These are phyloP conservation scores for Sylvia borin DNA, from an alignment of 2,797 vertebrate species.

Conservation along the genomic window DNA sequence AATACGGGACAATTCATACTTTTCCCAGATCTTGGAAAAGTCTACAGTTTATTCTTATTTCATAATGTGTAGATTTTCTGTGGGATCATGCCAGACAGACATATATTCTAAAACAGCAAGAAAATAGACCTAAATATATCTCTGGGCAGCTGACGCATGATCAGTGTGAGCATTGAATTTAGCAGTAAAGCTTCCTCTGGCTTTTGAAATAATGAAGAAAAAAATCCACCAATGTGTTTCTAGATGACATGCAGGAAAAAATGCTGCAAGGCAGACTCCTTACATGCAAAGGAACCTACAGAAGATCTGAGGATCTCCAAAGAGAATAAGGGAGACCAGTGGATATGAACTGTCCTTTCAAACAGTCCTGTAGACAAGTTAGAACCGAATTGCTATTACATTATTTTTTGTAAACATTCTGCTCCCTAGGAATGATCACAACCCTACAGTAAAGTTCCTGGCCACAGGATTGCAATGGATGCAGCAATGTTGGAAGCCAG, in stretches of 20 bases:
- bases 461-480: conserved; percentile 4
- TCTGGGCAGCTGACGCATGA: neutral
- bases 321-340: neutral
- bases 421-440: neutral
- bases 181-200: neutral
- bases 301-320: neutral
- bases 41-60: neutral
- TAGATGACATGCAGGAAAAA: neutral
- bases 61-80: neutral
- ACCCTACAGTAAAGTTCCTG: neutral
- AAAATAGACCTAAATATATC: neutral
- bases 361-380: neutral
- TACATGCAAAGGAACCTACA: neutral
- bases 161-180: neutral
- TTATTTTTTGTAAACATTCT: conserved; percentile 32
- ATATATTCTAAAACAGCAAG: neutral
- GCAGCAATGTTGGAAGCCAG: conserved; percentile 17
- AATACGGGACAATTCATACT: neutral
- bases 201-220: neutral
- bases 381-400: neutral
- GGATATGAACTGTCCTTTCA: neutral
- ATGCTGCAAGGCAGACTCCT: neutral
- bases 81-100: neutral
- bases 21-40: neutral
- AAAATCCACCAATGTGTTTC: neutral